A percentile compares a stretch with the other conserved stretches of the same genome.
phyloP scores from a whole-genome alignment of 2,888 invertebrate species.

The Venustoraphidia nigricollis region DNA sequence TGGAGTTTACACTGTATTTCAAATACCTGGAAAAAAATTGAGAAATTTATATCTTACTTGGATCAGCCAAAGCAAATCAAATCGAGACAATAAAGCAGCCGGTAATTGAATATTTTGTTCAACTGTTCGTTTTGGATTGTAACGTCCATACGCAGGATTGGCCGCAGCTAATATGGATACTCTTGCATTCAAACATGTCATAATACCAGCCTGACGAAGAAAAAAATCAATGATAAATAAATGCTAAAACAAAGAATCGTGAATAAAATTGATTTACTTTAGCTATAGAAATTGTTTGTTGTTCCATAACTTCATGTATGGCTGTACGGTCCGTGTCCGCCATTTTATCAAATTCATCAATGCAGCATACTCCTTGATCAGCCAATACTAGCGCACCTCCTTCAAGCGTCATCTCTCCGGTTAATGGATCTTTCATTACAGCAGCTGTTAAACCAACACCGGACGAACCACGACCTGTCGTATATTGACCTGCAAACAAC shows the following conservation, averaged over 20 bases:
- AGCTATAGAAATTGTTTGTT: conserved; percentile 98
- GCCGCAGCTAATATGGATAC: conserved; percentile 97
- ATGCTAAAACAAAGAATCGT: conserved; percentile 4
- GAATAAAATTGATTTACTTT: conserved; percentile 42
- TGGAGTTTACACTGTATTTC: no score
- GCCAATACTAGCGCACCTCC: conserved; percentile 94
- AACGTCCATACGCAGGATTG: conserved; percentile 96
- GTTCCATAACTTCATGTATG: conserved; percentile 98
- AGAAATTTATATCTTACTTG: conserved; percentile 27
- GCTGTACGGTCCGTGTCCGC: conserved; percentile 88
- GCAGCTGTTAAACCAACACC: conserved; percentile 99
- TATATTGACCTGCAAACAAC: conserved; percentile 57
- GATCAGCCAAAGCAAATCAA: conserved; percentile 92
- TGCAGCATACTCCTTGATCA: conserved; percentile 95
- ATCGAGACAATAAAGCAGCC: conserved; percentile 89
- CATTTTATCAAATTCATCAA: conserved; percentile 99
- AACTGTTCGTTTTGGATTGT: conserved; percentile 86
- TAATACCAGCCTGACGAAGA: conserved; percentile 75
- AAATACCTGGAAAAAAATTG: background rate
- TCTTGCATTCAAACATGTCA: conserved; percentile 94
- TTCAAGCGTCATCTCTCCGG: conserved; percentile 94
- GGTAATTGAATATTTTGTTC: conserved; percentile 98
- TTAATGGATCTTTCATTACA: conserved; percentile 92
- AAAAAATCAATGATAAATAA: background rate
- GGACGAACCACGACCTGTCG: conserved; percentile 90